phyloP scores from a whole-genome alignment of 2,888 invertebrate genomes.

The Eristalis arbustorum region DNA sequence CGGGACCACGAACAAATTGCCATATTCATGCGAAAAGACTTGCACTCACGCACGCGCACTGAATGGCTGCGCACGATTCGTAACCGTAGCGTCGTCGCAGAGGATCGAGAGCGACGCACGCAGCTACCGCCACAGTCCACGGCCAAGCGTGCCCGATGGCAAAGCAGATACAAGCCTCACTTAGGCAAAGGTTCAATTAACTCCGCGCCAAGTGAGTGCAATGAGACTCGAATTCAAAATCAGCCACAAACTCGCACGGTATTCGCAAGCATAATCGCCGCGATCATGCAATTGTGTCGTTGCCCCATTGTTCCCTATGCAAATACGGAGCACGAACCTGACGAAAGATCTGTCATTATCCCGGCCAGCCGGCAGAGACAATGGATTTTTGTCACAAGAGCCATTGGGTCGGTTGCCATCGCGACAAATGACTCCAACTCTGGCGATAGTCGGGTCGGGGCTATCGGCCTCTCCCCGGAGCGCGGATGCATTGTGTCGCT shows the following conservation, averaged over 20 bases:
- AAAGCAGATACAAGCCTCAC: conserved; percentile 42
- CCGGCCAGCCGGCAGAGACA: conserved; percentile 42
- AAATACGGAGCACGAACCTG: conserved; percentile 52
- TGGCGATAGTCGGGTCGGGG: neutral
- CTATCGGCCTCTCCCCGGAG: neutral
- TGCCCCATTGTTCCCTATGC: conserved; percentile 60
- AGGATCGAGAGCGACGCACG: neutral
- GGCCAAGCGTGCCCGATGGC: conserved; percentile 32
- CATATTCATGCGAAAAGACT: neutral
- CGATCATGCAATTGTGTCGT: conserved; percentile 47
- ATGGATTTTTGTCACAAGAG: conserved; percentile 65
- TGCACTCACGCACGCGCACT: neutral
- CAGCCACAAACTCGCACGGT: conserved; percentile 40
- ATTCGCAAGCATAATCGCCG: conserved; percentile 32
- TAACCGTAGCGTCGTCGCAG: neutral
- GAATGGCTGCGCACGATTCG: neutral
- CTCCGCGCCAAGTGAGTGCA: conserved; percentile 34
- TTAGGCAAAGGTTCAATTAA: conserved; percentile 59
- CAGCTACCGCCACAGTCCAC: neutral
- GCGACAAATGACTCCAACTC: conserved; percentile 52
- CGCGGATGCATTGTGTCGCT: conserved; percentile 47
- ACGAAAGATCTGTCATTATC: conserved; percentile 45
- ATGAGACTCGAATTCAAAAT: conserved; percentile 19
- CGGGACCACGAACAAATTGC: neutral
- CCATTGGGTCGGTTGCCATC: conserved; percentile 45